Percentiles rank a stretch among this genome's conserved stretches.
Evolutionary conservation across 1,140 invertebrate genomes (phyloP).

Genomic region (Hylaeus anthracinus): DNA sequence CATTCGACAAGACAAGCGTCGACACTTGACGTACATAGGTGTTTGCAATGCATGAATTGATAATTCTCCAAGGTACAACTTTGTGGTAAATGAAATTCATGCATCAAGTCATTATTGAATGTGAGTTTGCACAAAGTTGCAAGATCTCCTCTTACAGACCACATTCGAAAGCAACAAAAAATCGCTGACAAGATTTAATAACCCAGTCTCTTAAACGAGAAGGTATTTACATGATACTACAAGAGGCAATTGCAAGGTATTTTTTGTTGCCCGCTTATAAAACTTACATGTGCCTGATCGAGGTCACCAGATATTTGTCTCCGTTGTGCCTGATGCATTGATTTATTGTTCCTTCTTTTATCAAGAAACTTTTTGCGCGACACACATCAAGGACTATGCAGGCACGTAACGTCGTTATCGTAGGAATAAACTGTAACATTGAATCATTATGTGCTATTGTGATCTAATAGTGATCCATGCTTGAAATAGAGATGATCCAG

Average conservation of each 20-base stretch:
- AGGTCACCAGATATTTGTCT: neutral
- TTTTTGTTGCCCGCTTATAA: neutral
- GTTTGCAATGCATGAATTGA: no score
- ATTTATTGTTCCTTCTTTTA: neutral
- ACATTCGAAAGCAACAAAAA: neutral
- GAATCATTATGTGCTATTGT: neutral
- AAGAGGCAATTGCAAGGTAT: neutral
- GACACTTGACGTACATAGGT: no score
- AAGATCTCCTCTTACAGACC: neutral
- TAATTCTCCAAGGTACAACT: no score
- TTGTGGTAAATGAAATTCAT: no score
- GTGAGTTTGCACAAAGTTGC: neutral
- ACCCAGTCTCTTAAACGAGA: neutral
- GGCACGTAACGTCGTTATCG: neutral
- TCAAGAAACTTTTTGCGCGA: neutral
- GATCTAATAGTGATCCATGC: neutral
- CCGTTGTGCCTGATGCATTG: neutral
- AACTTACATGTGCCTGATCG: no score
- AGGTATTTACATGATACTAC: neutral
- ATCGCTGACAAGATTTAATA: neutral
- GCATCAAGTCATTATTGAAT: neutral
- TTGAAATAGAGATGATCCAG: no score
- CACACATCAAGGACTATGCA: neutral
- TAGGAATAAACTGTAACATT: neutral
- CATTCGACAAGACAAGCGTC: no score